Percentiles rank a stretch among this genome's conserved stretches.
Conservation (phyloP, 2,888 invertebrate genomes). For the Tanypteryx hageni region DNA sequence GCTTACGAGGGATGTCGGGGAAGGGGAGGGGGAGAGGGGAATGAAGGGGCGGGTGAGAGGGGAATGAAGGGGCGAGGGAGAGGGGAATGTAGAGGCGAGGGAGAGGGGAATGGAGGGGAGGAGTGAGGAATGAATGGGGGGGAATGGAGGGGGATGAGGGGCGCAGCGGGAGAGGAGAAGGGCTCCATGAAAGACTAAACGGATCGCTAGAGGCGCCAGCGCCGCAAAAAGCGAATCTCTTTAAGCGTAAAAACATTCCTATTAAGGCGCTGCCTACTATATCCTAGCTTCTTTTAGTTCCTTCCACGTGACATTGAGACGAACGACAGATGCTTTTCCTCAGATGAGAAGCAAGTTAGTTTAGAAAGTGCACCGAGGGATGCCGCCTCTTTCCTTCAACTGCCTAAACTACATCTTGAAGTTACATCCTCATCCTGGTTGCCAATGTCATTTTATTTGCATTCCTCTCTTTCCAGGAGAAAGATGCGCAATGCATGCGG, state of each 20-base stretch:
- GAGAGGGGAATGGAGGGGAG: no score
- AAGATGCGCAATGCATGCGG: no score
- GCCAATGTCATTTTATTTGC: no score
- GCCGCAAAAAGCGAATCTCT: neutral
- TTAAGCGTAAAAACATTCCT: neutral
- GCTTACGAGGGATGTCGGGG: no score
- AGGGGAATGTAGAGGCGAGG: neutral
- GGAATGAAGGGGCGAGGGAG: neutral
- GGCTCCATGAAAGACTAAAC: neutral
- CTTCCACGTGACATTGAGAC: no score
- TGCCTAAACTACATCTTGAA: no score
- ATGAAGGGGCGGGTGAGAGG: neutral
- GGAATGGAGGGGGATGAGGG: neutral
- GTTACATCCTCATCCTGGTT: no score
- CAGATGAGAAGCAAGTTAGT: no score
- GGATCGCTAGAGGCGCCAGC: neutral
- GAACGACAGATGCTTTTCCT: no score
- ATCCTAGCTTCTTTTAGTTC: neutral
- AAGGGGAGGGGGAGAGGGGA: neutral
- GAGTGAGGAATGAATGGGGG: neutral
- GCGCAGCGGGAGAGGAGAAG: neutral
- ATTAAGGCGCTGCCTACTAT: neutral
- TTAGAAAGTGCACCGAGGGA: no score
- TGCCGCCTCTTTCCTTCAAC: no score
- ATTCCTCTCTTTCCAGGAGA: no score